Percentiles rank a stretch among this genome's conserved stretches.
phyloP scores from a whole-genome alignment of 2,113 vertebrate genomes.

The Perca fluviatilis region DNA sequence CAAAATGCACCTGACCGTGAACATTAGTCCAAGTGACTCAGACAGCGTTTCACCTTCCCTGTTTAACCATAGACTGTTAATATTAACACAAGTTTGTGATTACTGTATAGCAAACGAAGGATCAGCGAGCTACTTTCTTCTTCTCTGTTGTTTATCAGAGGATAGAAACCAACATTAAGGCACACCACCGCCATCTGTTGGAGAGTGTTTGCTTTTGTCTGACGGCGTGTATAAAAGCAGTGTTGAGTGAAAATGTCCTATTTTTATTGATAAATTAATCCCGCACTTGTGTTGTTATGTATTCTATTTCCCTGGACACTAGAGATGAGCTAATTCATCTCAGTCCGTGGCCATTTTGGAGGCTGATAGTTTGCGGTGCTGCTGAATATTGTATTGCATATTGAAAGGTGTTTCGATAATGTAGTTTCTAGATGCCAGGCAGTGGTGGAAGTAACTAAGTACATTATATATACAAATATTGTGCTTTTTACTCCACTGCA shows the following conservation, averaged over 20 bases:
- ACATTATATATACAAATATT: neutral
- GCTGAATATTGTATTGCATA: neutral
- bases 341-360: neutral
- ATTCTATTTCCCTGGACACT: neutral
- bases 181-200: neutral
- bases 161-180: neutral
- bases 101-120: neutral
- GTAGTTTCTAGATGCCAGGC: too few species aligned
- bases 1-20: conserved; percentile 48
- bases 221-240: neutral
- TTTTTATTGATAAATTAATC: neutral
- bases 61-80: neutral
- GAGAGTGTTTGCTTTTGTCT: neutral
- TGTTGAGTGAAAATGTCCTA: neutral
- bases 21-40: conserved; percentile 43
- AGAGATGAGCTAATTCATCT: neutral
- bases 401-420: neutral
- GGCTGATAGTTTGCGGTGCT: neutral
- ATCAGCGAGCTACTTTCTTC: neutral
- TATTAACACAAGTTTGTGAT: neutral
- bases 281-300: neutral
- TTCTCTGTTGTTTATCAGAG: neutral
- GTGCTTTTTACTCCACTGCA: neutral
- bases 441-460: too few species aligned
- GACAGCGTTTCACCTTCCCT: neutral